Evolutionary conservation across 2,888 invertebrate species (phyloP), one percentile per base, ranked within the genome.

Genomic region (Aphodius granarius): DNA sequence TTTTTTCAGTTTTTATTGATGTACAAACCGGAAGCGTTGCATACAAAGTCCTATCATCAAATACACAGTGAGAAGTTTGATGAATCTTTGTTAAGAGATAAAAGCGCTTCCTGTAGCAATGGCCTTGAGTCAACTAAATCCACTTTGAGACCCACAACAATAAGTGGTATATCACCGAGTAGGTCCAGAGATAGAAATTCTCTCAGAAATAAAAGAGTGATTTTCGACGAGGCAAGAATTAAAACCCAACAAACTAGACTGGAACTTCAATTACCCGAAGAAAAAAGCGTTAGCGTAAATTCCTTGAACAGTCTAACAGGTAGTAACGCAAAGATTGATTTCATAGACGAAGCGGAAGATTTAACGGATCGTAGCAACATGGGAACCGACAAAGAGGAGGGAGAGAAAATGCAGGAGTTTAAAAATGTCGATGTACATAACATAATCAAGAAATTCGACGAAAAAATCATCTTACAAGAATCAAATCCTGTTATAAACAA

Each of bases 71-170:
- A 84, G 21, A 85, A 82, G 78, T 84, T 86, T 75, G 88, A 89
- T 22, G 89, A 89, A 74, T 89, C 89, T 76, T 88, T 90, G 77
- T 91, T 94, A 20, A 92, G 93, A 81, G 94, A 94, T 83, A 95
- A 94, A 88, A 94, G 94, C 62, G 92, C 92, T 19, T 94, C 94
- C 18, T 94, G 92, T 85, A 94, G 94, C 81, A 91, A 93, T 78
- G 94, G 94, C 0, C 87, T 94, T 74, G 92, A 94, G 86, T 89
- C 91, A 75, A 89, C 91, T 74, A 92, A 94, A 86, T 89, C 91
- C 75, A 89, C 91, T 0, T 91, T 92, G 18, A 88, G 94, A 6
- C 93, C 94, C 3, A 92, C 92, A 75, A 93, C 94, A 0, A 86
- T 87, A 16, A 85, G 86, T 62, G 86, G 86, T 18, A 75, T 84